Evolutionary conservation across 2,888 invertebrate species (phyloP).

Genomic region (Euphydryas editha): DNA sequence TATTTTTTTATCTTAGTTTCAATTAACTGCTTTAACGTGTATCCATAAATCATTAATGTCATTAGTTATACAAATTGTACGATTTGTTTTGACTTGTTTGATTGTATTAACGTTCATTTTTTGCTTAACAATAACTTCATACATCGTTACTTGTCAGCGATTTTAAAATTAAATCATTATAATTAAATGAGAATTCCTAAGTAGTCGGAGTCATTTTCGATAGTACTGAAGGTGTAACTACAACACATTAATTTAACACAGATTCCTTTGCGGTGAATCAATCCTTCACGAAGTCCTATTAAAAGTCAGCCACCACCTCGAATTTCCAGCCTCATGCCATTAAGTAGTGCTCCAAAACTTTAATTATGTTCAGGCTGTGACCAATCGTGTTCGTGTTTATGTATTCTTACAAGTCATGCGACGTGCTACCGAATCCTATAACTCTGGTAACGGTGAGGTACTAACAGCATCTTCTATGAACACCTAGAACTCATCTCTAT

Average conservation of each 20-base stretch:
- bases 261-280: slow-evolving; percentile 70
- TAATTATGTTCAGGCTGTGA: slow-evolving; percentile 83
- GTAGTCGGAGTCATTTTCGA: slow-evolving; percentile 30
- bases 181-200: slow-evolving; percentile 27
- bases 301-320: slow-evolving; percentile 80
- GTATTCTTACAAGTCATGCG: slow-evolving; percentile 80
- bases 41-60: slow-evolving; percentile 49
- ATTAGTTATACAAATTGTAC: slow-evolving; percentile 49
- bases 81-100: slow-evolving; percentile 38
- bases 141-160: slow-evolving; percentile 43
- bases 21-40: slow-evolving; percentile 48
- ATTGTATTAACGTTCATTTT: slow-evolving; percentile 38
- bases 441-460: slow-evolving; percentile 49
- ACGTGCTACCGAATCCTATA: slow-evolving; percentile 80
- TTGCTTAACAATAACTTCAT: slow-evolving; percentile 37
- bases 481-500: slow-evolving; percentile 55
- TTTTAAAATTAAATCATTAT: slow-evolving; percentile 45
- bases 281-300: slow-evolving; percentile 80
- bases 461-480: slow-evolving; percentile 41
- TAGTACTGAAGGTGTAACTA: slow-evolving; percentile 44
- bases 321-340: slow-evolving; percentile 79
- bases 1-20: slow-evolving; percentile 47
- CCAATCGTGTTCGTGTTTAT: slow-evolving; percentile 83
- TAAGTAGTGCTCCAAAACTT: slow-evolving; percentile 82
- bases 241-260: slow-evolving; percentile 65